phyloP scores from a whole-genome alignment of 2,888 invertebrate species.

The Eucriotettix oculatus region DNA sequence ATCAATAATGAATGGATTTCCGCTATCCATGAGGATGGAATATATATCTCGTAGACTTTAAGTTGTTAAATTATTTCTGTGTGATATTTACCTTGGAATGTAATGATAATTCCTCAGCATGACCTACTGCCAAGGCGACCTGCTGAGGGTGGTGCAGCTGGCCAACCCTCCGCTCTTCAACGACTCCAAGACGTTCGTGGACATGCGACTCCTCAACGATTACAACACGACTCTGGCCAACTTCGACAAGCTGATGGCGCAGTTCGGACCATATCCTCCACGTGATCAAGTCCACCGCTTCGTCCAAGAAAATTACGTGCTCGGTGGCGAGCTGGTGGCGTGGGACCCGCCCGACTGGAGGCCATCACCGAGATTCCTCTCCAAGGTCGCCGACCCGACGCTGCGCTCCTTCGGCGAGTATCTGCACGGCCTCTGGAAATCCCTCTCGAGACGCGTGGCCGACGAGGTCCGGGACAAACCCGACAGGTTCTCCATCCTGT shows the following conservation, averaged over 20 bases:
- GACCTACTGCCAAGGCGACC: slow-evolving; percentile 65
- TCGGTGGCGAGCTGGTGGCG: slow-evolving; percentile 31
- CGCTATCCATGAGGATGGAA: no score
- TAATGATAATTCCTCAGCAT: slow-evolving; percentile 52
- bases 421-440: slow-evolving; percentile 45
- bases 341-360: slow-evolving; percentile 43
- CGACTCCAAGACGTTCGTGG: slow-evolving; percentile 84
- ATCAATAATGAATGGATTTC: no score
- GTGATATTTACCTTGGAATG: no score
- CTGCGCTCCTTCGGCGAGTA: slow-evolving; percentile 42
- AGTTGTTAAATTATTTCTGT: no score
- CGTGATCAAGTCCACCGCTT: slow-evolving; percentile 33
- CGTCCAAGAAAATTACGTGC: not conserved
- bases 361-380: slow-evolving; percentile 27
- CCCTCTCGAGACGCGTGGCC: slow-evolving; percentile 41
- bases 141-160: slow-evolving; percentile 71
- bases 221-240: slow-evolving; percentile 44
- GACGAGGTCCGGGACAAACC: slow-evolving; percentile 25
- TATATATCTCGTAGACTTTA: no score
- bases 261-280: slow-evolving; percentile 16
- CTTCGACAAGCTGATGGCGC: slow-evolving; percentile 45
- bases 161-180: slow-evolving; percentile 43
- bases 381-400: slow-evolving; percentile 35
- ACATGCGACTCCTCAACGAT: slow-evolving; percentile 59
- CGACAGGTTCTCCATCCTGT: slow-evolving; percentile 45